These are phyloP conservation scores for Rhadina sibilatrix DNA, from an alignment of 2,113 vertebrate species.

Conservation along the genomic window DNA sequence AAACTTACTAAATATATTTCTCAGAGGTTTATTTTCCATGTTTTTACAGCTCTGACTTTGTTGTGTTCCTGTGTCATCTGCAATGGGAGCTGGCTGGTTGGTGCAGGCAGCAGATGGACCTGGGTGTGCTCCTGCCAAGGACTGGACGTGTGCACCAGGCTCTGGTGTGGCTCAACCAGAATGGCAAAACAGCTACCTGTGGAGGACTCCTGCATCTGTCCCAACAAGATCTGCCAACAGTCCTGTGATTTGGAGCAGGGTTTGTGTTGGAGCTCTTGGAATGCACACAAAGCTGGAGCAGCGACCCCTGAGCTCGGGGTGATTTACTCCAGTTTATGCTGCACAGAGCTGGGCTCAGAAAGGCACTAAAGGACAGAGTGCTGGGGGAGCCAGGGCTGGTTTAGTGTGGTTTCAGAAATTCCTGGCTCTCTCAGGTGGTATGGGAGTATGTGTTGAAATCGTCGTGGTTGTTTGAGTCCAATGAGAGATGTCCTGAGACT, in stretches of 20 bases:
- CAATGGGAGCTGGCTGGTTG: constrained; percentile 18
- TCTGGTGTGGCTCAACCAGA: not conserved
- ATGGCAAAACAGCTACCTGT: constrained; percentile 45
- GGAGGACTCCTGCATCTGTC: constrained; percentile 13
- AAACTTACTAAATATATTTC: not conserved
- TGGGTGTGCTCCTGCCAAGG: constrained; percentile 42
- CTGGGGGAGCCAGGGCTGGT: not conserved
- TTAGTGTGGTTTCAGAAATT: not conserved
- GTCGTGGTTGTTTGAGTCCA: too few species aligned
- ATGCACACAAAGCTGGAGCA: not conserved
- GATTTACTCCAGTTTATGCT: not conserved
- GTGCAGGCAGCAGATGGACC: constrained; percentile 62
- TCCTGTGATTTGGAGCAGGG: not conserved
- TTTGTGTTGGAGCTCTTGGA: not conserved
- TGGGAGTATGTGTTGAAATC: too few species aligned
- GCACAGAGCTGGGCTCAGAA: not conserved
- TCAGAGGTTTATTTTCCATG: not conserved
- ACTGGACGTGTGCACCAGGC: not conserved
- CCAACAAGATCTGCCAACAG: not conserved
- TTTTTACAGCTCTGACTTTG: not conserved
- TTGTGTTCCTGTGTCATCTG: constrained; percentile 2
- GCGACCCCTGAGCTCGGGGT: not conserved
- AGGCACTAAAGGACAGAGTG: not conserved
- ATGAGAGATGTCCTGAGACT: too few species aligned
- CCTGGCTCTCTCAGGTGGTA: not conserved